A percentile compares a stretch with the other conserved stretches of the same genome.
Evolutionary conservation across 1,140 invertebrate species (phyloP).

Genomic region (Adoxophyes honmai): DNA sequence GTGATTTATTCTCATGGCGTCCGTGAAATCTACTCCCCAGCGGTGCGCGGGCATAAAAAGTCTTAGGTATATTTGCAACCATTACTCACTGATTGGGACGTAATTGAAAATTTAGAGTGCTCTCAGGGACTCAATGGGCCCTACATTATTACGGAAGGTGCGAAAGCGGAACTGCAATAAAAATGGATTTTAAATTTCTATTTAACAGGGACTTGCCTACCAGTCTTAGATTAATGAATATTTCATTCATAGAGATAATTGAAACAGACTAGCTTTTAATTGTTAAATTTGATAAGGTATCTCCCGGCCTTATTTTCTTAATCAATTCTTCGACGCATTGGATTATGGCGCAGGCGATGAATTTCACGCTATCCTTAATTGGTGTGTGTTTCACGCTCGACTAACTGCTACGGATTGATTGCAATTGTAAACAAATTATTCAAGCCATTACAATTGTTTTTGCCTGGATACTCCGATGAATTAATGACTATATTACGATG

Average conservation of each 20-base stretch:
- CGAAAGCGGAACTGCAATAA: not conserved
- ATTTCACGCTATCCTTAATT: conserved; percentile 10
- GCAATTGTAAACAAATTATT: conserved; percentile 1
- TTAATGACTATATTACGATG: not conserved
- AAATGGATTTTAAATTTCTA: too few species aligned
- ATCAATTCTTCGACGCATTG: not conserved
- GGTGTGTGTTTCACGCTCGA: conserved; percentile 2
- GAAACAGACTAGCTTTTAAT: too few species aligned
- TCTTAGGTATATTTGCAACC: conserved; percentile 17
- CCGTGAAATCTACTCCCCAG: conserved; percentile 21
- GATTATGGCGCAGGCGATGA: not conserved
- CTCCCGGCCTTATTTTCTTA: not conserved
- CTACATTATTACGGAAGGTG: not conserved
- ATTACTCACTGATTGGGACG: conserved; percentile 22
- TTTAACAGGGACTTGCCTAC: too few species aligned
- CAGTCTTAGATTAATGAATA: too few species aligned
- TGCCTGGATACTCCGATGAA: not conserved
- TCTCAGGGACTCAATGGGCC: not conserved
- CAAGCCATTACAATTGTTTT: conserved; percentile 3
- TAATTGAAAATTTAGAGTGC: conserved; percentile 24
- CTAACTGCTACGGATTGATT: not conserved
- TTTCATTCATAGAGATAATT: too few species aligned
- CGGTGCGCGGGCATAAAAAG: conserved; percentile 17
- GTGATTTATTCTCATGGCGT: conserved; percentile 45
- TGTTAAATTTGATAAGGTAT: too few species aligned